Evolutionary conservation across 1,140 invertebrate genomes (phyloP), one percentile per base, ranked within the genome.

Genomic region (Hestina assimilis): DNA sequence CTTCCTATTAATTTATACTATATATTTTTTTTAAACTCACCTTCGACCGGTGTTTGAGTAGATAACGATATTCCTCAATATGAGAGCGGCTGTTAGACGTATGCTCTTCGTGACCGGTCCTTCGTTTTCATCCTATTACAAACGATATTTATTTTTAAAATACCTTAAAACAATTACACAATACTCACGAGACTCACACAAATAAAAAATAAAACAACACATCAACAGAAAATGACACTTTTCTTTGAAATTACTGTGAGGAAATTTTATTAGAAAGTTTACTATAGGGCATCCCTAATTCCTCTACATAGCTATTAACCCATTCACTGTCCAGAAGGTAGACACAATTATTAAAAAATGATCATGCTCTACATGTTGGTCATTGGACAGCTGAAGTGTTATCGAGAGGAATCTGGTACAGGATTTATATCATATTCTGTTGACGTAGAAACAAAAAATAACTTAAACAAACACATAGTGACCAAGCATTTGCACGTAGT

Each of bases 61-160:
- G 81, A 96, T 95, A 69, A 98, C 96, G 83, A 99, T 93, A 92
- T 99, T 99, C 81, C 98, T 93, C 69, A 99, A 91, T 83, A 99
- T 98, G 31, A 99, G 91, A 66, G 97, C 96, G 66, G 97, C 95
- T 29, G 98, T 99, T 45, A 99, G 90, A 51, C 98, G 93, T 87
- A 99, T 99, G 90, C 98, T 99, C 91, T 99, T 99, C 20, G 98
- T 99, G 28, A 99, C 97, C 43, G 98, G 98, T 45, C 97, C 97
- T 92, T 99, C 98, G 84, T 97, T 97, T 78, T 98, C 96, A 87
- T 99, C 97, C 95, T 97, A 87, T 64, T 41, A 28, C 15, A 52
- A 46, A 57, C 31, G 20, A 14, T n/a, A 21, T 38, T 33, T 4
- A 28, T 19, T 14, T 24, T 48, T 26, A 15, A 20, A n/a, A 8